A percentile compares a stretch with the other conserved stretches of the same genome.
Evolutionary conservation across 2,797 vertebrate genomes (phyloP).

Genomic region (Mus caroli): DNA sequence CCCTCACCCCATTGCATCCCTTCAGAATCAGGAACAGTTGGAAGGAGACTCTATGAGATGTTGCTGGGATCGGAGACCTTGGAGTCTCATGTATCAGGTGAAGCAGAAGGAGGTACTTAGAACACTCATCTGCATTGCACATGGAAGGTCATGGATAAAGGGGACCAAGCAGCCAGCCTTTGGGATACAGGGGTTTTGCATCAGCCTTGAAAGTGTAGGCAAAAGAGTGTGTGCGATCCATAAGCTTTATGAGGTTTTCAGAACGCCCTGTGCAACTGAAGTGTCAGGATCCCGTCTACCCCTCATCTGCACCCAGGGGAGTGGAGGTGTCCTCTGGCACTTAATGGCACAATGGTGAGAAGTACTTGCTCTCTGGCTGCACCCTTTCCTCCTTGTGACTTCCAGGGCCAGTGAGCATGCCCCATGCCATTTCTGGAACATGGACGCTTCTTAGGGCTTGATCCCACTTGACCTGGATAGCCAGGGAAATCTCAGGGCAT

Average conservation of each 20-base stretch:
- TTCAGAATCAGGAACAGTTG: neutral
- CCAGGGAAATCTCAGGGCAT: neutral
- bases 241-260: neutral
- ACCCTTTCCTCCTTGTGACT: neutral
- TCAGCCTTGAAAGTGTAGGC: neutral
- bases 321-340: too few relatives aligned
- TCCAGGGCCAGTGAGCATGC: neutral
- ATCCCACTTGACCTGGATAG: neutral
- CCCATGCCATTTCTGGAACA: neutral
- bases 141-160: neutral
- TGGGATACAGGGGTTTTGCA: neutral
- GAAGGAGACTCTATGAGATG: neutral
- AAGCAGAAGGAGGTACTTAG: neutral
- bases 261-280: neutral
- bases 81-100: neutral
- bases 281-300: neutral
- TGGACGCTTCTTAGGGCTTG: neutral
- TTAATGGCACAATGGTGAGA: fast-evolving
- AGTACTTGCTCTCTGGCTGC: neutral
- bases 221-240: neutral
- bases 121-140: too few relatives aligned
- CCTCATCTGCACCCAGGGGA: too few relatives aligned
- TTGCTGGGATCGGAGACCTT: neutral
- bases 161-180: neutral
- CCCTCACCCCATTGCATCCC: neutral